Conservation (phyloP, 2,888 invertebrate genomes). For the Erebia epiphron region DNA sequence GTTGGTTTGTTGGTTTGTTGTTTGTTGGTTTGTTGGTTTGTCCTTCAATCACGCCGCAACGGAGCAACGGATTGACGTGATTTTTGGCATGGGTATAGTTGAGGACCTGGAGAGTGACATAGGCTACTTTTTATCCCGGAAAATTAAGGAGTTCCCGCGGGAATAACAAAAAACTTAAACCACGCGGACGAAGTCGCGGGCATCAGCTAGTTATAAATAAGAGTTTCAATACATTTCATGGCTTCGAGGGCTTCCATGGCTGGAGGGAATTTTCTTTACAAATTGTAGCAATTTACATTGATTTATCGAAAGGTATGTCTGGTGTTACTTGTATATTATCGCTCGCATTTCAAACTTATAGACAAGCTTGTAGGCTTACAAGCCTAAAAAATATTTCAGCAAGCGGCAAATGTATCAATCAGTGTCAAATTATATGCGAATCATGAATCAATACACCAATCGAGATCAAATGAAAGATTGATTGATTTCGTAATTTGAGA, state of each 20-base stretch:
- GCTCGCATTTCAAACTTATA: neutral
- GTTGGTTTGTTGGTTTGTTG: too few relatives aligned
- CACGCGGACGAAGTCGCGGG: too few relatives aligned
- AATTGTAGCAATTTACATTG: slow-evolving; percentile 1
- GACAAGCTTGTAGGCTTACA: neutral
- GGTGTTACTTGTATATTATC: neutral
- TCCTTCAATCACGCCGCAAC: too few relatives aligned
- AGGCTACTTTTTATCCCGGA: too few relatives aligned
- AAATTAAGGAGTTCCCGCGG: too few relatives aligned
- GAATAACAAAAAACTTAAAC: too few relatives aligned
- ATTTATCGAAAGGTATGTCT: slow-evolving; percentile 9
- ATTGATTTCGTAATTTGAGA: slow-evolving; percentile 1
- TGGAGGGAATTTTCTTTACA: neutral
- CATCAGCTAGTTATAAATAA: too few relatives aligned
- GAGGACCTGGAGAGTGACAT: too few relatives aligned
- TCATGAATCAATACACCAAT: slow-evolving; percentile 1
- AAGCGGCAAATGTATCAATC: slow-evolving; percentile 2
- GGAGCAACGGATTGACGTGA: too few relatives aligned
- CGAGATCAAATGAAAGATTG: slow-evolving; percentile 6
- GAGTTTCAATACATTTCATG: neutral
- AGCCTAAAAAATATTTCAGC: neutral
- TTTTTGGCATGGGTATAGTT: too few relatives aligned
- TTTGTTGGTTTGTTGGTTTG: too few relatives aligned
- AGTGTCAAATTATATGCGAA: slow-evolving; percentile 5
- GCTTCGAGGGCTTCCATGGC: neutral